Conservation (phyloP, 64 coral and sea anemone genomes). For the Montipora sp. region DNA sequence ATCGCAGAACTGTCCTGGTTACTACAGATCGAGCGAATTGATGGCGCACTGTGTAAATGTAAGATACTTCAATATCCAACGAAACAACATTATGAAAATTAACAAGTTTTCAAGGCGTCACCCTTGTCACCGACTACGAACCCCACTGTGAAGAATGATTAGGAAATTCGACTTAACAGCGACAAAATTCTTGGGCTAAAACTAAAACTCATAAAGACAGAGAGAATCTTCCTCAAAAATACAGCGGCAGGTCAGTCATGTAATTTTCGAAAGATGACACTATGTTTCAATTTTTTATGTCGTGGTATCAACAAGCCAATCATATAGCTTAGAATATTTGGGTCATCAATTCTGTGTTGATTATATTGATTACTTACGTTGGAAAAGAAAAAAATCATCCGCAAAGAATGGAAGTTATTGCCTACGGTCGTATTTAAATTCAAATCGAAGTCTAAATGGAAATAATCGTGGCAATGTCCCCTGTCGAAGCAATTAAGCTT, state of each 20-base stretch:
- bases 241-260: neutral
- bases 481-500: neutral
- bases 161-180: neutral
- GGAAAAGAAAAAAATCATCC: constrained; percentile 5
- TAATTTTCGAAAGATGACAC: constrained; percentile 30
- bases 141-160: neutral
- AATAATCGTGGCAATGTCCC: neutral
- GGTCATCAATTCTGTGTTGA: neutral
- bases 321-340: neutral
- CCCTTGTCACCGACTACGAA: no score
- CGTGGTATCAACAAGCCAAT: constrained; percentile 20
- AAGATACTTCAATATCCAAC: neutral
- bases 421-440: constrained; percentile 10
- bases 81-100: neutral
- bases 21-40: neutral
- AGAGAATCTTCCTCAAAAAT: neutral
- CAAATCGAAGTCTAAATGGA: neutral
- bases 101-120: neutral
- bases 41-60: neutral
- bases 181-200: neutral
- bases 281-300: constrained; percentile 41
- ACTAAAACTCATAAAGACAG: neutral
- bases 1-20: neutral
- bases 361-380: constrained; percentile 26
- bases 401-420: constrained; percentile 19